Percentiles rank a stretch among this genome's conserved stretches.
Conservation (phyloP, 2,888 invertebrate species). For the Bembecia ichneumoniformis region DNA sequence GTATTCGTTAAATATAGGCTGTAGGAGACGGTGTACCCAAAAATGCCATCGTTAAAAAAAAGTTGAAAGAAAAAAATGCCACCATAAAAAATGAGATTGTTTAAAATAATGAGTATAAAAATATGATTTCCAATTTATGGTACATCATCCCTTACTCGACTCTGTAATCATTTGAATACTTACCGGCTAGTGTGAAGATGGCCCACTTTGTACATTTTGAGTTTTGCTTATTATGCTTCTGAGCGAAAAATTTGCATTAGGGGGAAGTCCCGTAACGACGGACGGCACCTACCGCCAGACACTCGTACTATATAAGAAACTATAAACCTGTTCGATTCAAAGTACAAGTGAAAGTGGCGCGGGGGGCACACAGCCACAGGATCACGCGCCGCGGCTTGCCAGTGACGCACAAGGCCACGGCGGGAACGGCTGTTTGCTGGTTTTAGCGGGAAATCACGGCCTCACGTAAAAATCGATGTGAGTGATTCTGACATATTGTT, state of each 20-base stretch:
- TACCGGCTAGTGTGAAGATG: too few relatives aligned
- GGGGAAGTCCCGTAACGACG: not conserved
- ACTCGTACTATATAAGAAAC: not conserved
- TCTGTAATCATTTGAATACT: too few relatives aligned
- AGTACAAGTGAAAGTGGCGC: slow-evolving; percentile 7
- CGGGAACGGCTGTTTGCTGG: slow-evolving; percentile 5
- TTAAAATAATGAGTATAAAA: too few relatives aligned
- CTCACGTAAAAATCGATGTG: slow-evolving; percentile 9
- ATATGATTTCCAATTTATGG: too few relatives aligned
- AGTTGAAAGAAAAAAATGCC: too few relatives aligned
- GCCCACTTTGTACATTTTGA: too few relatives aligned
- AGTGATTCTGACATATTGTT: slow-evolving; percentile 7
- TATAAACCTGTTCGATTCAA: slow-evolving; percentile 5
- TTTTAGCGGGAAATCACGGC: slow-evolving; percentile 10
- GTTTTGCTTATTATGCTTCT: too few relatives aligned
- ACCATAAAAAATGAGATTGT: too few relatives aligned
- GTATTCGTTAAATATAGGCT: too few relatives aligned
- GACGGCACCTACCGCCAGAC: not conserved
- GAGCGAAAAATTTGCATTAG: not conserved
- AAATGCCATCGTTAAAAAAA: too few relatives aligned
- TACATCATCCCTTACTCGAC: too few relatives aligned
- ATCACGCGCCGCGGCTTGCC: slow-evolving; percentile 7
- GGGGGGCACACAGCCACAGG: slow-evolving; percentile 8
- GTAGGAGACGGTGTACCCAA: too few relatives aligned
- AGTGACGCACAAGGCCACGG: slow-evolving; percentile 6